These are phyloP conservation scores for Chydorus sphaericus DNA, from an alignment of 2,888 invertebrate genomes.

Conservation along the genomic window DNA sequence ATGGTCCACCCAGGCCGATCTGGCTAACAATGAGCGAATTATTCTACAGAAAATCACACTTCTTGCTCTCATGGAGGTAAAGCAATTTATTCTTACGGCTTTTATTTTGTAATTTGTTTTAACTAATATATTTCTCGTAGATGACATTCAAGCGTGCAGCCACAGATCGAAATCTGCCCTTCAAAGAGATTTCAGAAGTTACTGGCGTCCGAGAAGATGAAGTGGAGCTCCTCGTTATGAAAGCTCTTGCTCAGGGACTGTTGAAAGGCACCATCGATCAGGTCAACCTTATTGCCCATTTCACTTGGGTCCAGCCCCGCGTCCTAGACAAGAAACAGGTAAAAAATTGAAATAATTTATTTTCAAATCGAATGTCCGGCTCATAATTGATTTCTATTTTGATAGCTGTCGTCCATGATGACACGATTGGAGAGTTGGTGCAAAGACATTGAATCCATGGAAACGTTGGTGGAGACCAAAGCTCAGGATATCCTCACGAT, in stretches of 20 bases:
- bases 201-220: conserved; percentile 53
- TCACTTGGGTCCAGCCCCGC: conserved; percentile 75
- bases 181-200: conserved; percentile 75
- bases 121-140: conserved; percentile 31
- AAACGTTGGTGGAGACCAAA: conserved; percentile 50
- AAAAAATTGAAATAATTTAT: conserved; percentile 9
- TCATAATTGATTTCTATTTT: conserved; percentile 23
- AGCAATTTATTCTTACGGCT: conserved; percentile 13
- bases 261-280: conserved; percentile 92
- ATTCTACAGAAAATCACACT: conserved; percentile 86
- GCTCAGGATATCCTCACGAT: conserved; percentile 63
- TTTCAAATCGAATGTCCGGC: neutral
- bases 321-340: conserved; percentile 53
- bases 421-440: conserved; percentile 55
- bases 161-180: conserved; percentile 67
- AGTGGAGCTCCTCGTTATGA: conserved; percentile 94
- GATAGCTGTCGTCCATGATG: conserved; percentile 54
- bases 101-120: neutral
- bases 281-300: conserved; percentile 48
- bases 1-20: conserved; percentile 68
- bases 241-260: conserved; percentile 83
- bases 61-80: conserved; percentile 85
- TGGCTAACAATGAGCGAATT: conserved; percentile 62
- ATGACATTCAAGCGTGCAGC: conserved; percentile 93
- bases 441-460: conserved; percentile 56